Evolutionary conservation across 2,888 invertebrate genomes (phyloP).

Genomic region (Proisotoma minuta): DNA sequence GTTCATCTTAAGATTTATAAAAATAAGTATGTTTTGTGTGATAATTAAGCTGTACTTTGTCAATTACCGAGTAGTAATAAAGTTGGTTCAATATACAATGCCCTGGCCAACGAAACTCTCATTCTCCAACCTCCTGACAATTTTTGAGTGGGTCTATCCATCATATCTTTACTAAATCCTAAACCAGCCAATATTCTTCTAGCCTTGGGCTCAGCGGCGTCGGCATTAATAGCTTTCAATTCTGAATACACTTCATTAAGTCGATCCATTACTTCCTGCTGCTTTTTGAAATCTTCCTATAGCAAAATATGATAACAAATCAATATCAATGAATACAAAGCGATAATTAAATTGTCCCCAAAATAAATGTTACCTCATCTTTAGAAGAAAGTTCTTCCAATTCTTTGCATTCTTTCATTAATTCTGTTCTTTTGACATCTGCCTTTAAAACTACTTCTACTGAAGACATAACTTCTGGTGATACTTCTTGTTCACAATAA

Average conservation of each 20-base stretch:
- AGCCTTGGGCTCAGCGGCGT: constrained; percentile 95
- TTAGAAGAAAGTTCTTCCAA: constrained; percentile 66
- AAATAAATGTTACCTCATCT: constrained; percentile 61
- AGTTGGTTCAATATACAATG: constrained; percentile 94
- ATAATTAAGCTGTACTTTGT: background rate
- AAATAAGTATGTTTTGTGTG: background rate
- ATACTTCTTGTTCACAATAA: constrained; percentile 96
- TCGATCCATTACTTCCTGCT: constrained; percentile 36
- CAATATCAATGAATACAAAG: constrained; percentile 1
- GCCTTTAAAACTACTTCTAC: constrained; percentile 90
- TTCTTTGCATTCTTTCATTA: constrained; percentile 76
- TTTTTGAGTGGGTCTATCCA: constrained; percentile 71
- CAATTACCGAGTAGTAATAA: constrained; percentile 67
- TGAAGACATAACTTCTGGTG: constrained; percentile 87
- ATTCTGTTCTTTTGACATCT: constrained; percentile 77
- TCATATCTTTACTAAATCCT: constrained; percentile 75
- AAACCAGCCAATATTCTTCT: constrained; percentile 94
- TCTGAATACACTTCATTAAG: constrained; percentile 76
- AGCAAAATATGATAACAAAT: constrained; percentile 7
- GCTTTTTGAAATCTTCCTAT: constrained; percentile 30
- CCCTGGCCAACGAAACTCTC: constrained; percentile 95
- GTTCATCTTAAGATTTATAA: constrained; percentile 69
- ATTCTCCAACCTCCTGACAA: constrained; percentile 92
- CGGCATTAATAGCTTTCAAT: constrained; percentile 91
- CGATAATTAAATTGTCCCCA: background rate